Percentiles rank a stretch among this genome's conserved stretches.
Evolutionary conservation across 2,888 invertebrate species (phyloP).

Genomic region (Campopleginae sp.): DNA sequence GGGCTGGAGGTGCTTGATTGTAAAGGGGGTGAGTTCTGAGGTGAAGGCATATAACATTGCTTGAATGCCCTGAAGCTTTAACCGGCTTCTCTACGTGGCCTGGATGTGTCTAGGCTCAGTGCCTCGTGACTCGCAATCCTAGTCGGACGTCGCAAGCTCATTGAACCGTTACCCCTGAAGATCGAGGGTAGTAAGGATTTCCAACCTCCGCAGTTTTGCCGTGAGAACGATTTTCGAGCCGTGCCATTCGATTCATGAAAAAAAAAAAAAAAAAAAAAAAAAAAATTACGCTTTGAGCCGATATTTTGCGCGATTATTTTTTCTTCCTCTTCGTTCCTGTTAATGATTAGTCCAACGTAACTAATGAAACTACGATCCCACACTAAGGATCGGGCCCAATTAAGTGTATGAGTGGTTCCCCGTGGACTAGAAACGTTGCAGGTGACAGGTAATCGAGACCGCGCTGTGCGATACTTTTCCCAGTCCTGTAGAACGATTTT

Average conservation of each 20-base stretch:
- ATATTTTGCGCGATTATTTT: background rate
- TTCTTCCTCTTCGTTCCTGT: background rate
- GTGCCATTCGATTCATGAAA: constrained; percentile 11
- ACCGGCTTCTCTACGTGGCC: constrained; percentile 77
- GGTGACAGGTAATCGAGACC: constrained; percentile 53
- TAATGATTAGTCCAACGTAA: background rate
- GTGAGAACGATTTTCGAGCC: constrained; percentile 23
- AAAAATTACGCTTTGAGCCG: background rate
- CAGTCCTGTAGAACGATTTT: background rate
- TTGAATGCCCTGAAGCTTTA: constrained; percentile 73
- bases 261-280: too few relatives aligned
- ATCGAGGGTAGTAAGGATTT: constrained; percentile 61
- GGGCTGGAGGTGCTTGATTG: constrained; percentile 52
- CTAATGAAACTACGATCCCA: constrained; percentile 9
- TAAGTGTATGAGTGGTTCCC: constrained; percentile 34
- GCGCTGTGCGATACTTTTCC: background rate
- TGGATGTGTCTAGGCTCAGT: constrained; percentile 81
- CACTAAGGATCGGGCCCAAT: constrained; percentile 36
- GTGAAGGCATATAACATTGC: constrained; percentile 43
- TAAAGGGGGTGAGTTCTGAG: constrained; percentile 65
- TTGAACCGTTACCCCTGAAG: constrained; percentile 64
- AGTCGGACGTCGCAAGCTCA: constrained; percentile 75
- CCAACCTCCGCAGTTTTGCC: constrained; percentile 46
- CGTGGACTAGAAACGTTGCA: constrained; percentile 15
- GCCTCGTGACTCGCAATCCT: constrained; percentile 81